These are phyloP conservation scores for Eptatretus atami DNA, from an alignment of 2,797 vertebrate genomes.

Conservation along the genomic window DNA sequence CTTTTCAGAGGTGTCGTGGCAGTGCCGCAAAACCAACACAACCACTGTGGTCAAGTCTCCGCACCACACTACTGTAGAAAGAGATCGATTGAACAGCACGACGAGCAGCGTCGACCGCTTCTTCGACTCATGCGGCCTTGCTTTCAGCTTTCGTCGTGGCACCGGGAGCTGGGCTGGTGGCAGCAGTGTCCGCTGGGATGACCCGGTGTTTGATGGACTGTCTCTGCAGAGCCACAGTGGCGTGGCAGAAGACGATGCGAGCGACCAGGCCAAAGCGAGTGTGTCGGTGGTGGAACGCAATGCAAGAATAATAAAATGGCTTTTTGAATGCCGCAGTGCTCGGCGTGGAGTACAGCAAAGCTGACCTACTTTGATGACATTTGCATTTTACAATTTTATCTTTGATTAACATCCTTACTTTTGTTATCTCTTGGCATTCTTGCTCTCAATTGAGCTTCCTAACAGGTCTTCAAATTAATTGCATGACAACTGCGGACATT, in stretches of 20 bases:
- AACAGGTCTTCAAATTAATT: too few species aligned
- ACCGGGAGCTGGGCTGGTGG: background rate
- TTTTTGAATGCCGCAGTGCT: background rate
- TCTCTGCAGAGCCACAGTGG: background rate
- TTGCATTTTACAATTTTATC: too few species aligned
- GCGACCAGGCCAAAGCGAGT: background rate
- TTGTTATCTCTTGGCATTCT: too few species aligned
- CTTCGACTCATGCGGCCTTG: background rate
- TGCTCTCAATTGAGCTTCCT: too few species aligned
- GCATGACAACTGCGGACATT: too few species aligned
- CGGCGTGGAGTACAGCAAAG: background rate
- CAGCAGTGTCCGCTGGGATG: background rate
- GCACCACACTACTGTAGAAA: too few species aligned
- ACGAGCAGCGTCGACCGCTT: background rate
- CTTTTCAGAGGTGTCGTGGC: background rate
- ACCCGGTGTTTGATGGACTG: background rate
- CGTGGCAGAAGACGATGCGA: background rate
- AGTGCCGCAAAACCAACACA: background rate
- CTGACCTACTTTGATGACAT: too few species aligned
- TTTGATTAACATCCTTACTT: too few species aligned
- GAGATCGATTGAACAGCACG: background rate
- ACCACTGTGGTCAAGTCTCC: too few species aligned
- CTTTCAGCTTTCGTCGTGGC: background rate
- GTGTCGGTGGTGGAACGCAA: constrained; percentile 5
- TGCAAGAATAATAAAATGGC: constrained; percentile 1